These are phyloP conservation scores for Clarias platycephalus DNA, from an alignment of 2,797 vertebrate genomes.

Conservation along the genomic window DNA sequence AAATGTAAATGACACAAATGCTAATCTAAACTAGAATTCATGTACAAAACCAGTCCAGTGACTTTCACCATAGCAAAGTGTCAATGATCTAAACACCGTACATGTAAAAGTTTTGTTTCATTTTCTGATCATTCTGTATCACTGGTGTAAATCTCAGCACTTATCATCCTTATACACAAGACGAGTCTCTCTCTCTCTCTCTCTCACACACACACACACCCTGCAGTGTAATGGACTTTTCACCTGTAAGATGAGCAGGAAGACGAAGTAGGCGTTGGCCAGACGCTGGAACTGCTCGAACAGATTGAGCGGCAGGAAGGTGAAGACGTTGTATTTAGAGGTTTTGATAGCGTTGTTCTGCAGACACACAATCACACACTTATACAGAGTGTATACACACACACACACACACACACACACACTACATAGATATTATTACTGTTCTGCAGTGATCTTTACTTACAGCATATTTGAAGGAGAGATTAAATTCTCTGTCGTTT, in stretches of 20 bases:
- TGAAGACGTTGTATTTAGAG: conserved; percentile 87
- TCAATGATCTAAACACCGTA: no score
- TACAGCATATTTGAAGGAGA: conserved; percentile 84
- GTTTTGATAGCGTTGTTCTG: conserved; percentile 92
- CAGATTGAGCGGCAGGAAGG: conserved; percentile 90
- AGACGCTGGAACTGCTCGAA: conserved; percentile 92
- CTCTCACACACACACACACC: neutral
- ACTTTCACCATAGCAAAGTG: no score
- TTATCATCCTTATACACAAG: neutral
- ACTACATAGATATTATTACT: neutral
- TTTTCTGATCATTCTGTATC: neutral
- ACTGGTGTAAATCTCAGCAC: neutral
- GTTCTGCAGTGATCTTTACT: conserved; percentile 62
- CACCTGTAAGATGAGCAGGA: conserved; percentile 89
- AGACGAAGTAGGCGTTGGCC: conserved; percentile 90
- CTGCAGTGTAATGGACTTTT: neutral
- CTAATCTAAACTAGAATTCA: neutral
- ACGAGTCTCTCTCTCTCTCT: neutral
- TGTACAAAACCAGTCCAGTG: neutral
- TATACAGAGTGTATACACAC: neutral
- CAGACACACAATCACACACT: conserved; percentile 17
- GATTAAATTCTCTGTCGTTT: conserved; percentile 85
- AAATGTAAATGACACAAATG: neutral
- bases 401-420: conserved; percentile 25
- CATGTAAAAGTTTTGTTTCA: neutral